phyloP scores from a whole-genome alignment of 2,888 invertebrate genomes.

The Hymenopus coronatus region DNA sequence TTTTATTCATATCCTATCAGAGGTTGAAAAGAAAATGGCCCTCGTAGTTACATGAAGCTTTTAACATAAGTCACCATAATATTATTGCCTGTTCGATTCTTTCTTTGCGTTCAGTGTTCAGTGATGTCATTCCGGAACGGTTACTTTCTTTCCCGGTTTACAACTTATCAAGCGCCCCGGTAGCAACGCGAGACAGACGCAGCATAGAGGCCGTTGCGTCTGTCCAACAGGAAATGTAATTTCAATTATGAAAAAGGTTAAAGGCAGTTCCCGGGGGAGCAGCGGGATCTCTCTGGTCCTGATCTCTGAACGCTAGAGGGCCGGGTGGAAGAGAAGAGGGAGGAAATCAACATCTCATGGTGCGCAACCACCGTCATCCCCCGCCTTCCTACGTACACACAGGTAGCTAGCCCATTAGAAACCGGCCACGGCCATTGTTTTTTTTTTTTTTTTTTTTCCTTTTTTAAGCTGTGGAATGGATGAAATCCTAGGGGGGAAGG shows the following conservation, averaged over 20 bases:
- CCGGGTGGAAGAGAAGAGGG: neutral
- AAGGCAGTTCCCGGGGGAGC: neutral
- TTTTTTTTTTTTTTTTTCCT: neutral
- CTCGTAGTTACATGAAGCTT: too few relatives aligned
- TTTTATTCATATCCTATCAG: too few relatives aligned
- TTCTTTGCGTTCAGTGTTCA: neutral
- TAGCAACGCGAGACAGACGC: neutral
- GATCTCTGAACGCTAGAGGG: neutral
- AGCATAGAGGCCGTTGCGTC: neutral
- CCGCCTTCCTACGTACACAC: neutral
- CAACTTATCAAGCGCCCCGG: neutral
- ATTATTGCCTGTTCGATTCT: neutral
- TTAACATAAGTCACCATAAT: too few relatives aligned
- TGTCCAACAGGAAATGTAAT: neutral
- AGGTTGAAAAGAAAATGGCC: too few relatives aligned
- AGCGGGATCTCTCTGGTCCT: neutral
- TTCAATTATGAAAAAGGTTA: neutral
- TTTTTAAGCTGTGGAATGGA: neutral
- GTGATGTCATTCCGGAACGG: neutral
- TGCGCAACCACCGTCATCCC: neutral
- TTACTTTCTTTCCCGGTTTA: neutral
- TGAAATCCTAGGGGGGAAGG: neutral
- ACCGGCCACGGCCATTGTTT: neutral
- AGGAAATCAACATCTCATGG: neutral
- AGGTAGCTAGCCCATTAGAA: neutral